Evolutionary conservation across 2,888 invertebrate species (phyloP), one percentile per base, ranked within the genome.

Genomic region (Neuroscelio doddi): DNA sequence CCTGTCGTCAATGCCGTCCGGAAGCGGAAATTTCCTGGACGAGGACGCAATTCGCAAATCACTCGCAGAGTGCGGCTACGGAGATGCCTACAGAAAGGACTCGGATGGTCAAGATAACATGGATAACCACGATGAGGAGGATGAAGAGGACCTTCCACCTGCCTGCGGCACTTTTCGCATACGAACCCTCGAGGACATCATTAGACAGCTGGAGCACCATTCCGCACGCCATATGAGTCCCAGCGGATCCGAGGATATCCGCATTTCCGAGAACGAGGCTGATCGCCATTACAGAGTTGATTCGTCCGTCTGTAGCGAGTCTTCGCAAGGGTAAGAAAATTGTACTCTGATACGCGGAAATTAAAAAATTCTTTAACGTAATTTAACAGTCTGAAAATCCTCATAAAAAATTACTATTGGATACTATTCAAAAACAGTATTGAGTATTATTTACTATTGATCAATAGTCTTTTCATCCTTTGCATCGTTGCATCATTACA

Each of bases 161-260:
- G 91, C 92, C 7, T 91, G 92, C 10, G 90, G 91, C 73, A 93
- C 93, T n/a, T 93, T 94, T 38, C 90, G 96, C 72, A 96, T 96
- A 84, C 89, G 96, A 70, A 96, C 94, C 85, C 87, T 96, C 69
- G 96, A 96, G 85, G 96, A 96, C 85, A 88, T 96, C 65, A 94
- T 96, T 79, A 87, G 95, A 52, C 95, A 94, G 85, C 86, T 95
- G 74, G 94, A 95, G 84, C 93, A 94, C 82, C 94, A 95, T 84
- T 92, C 94, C 73, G 89, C 90, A 66, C 88, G 94, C 15, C 94
- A 94, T 85, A 93, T 94, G 92, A 95, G 94, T 80, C 95, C 95
- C 46, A 93, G 93, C 73, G 95, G 94, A 64, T 95, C 95, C 12
- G 95, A 95, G 83, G 96, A 96, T 80, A 94, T 95, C 80, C 86